These are phyloP conservation scores for Iphiclides podalirius DNA, from an alignment of 2,888 invertebrate genomes.

Conservation along the genomic window DNA sequence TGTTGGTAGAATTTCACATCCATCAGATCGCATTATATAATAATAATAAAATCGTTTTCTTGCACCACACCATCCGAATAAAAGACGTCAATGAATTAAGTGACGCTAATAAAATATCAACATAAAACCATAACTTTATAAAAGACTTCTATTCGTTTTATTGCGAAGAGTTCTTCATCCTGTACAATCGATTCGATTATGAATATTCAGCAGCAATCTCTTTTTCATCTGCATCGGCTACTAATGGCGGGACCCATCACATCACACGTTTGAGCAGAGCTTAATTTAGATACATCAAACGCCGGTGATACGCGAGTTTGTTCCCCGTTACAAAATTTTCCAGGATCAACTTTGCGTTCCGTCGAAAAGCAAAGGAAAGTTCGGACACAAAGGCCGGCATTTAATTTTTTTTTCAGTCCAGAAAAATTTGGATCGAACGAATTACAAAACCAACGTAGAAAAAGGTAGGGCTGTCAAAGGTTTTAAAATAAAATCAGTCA, in stretches of 20 bases:
- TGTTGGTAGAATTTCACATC: too few relatives aligned
- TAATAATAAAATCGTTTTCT: too few relatives aligned
- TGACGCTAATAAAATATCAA: too few relatives aligned
- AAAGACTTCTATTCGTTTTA: too few relatives aligned
- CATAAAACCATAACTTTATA: too few relatives aligned
- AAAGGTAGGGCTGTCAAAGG: conserved; percentile 47
- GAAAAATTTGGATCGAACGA: conserved; percentile 67
- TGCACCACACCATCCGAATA: too few relatives aligned
- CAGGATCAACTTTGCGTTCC: conserved; percentile 67
- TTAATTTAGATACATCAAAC: conserved; percentile 65
- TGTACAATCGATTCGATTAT: conserved; percentile 31
- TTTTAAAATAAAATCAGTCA: too few relatives aligned
- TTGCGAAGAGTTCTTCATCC: too few relatives aligned
- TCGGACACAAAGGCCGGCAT: conserved; percentile 60
- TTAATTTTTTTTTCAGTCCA: conserved; percentile 59
- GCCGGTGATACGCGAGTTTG: conserved; percentile 61
- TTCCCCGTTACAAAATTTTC: conserved; percentile 57
- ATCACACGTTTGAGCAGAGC: conserved; percentile 39
- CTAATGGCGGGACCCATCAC: conserved; percentile 45
- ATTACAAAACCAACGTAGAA: conserved; percentile 63
- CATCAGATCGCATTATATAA: too few relatives aligned
- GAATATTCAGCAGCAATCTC: conserved; percentile 40
- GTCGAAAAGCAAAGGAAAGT: conserved; percentile 68
- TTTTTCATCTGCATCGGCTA: conserved; percentile 36
- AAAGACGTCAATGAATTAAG: too few relatives aligned